phyloP scores from a whole-genome alignment of 2,888 invertebrate genomes.

The Congeria kusceri region DNA sequence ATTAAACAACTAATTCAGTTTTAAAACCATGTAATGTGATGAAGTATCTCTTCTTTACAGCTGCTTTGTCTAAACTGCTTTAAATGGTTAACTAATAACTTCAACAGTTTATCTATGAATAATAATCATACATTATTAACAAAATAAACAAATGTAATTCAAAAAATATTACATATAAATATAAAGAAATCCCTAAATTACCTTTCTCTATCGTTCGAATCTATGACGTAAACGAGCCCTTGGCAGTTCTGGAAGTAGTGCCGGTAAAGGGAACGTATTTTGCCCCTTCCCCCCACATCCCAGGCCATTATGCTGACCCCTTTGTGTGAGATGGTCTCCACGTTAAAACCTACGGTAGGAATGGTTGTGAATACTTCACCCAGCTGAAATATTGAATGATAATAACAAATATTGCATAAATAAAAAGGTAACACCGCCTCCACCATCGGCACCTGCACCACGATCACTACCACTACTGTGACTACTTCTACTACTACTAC shows the following conservation, averaged over 20 bases:
- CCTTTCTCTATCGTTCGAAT: conserved; percentile 72
- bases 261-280: conserved; percentile 63
- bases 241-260: conserved; percentile 67
- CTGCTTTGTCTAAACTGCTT: not conserved
- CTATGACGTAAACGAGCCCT: conserved; percentile 71
- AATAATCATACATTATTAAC: no score
- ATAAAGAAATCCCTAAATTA: conserved; percentile 10
- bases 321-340: conserved; percentile 65
- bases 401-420: no score
- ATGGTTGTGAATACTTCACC: conserved; percentile 73
- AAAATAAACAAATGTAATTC: no score
- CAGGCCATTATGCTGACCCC: conserved; percentile 59
- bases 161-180: no score
- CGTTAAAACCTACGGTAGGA: conserved; percentile 75
- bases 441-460: no score
- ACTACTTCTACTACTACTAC: no score
- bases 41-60: no score
- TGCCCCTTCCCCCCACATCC: conserved; percentile 72
- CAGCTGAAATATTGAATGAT: conserved; percentile 30
- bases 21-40: not conserved
- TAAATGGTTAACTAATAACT: no score
- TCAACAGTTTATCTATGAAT: no score
- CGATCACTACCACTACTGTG: no score
- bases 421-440: no score
- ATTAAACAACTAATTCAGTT: no score